Evolutionary conservation across 2,888 invertebrate species (phyloP).

Genomic region (Melinopterus prodromus): DNA sequence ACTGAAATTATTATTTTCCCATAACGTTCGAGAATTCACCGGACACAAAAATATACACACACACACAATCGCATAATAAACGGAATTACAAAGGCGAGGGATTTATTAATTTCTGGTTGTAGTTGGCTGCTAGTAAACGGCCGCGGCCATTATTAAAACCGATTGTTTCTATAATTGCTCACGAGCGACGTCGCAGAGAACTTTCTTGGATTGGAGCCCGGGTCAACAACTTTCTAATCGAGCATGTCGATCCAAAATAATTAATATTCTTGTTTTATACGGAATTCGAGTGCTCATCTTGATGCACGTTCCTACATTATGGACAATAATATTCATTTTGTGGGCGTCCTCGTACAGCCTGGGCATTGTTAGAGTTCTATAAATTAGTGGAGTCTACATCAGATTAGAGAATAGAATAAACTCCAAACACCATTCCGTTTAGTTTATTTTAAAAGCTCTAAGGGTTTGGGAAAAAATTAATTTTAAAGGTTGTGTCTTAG

Average conservation of each 20-base stretch:
- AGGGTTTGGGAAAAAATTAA: neutral
- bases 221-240: constrained; percentile 24
- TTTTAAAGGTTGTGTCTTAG: neutral
- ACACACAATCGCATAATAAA: constrained; percentile 19
- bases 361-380: neutral
- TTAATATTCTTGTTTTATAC: constrained; percentile 19
- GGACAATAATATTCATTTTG: neutral
- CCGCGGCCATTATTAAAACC: constrained; percentile 7
- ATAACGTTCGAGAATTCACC: constrained; percentile 36
- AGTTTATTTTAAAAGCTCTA: neutral
- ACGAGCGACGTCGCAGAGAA: neutral
- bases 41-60: constrained; percentile 10
- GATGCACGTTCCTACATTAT: constrained; percentile 12
- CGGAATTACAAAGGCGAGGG: constrained; percentile 7
- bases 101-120: constrained; percentile 12
- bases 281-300: constrained; percentile 20
- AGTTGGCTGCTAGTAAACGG: neutral
- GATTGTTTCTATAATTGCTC: constrained; percentile 23
- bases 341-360: neutral
- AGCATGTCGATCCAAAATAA: constrained; percentile 18
- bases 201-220: constrained; percentile 5
- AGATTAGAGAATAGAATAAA: neutral
- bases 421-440: neutral
- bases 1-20: constrained; percentile 57
- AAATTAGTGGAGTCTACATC: neutral